A percentile compares a stretch with the other conserved stretches of the same genome.
Evolutionary conservation across 2,113 vertebrate species (phyloP).

Genomic region (Oenanthe oenanthe): DNA sequence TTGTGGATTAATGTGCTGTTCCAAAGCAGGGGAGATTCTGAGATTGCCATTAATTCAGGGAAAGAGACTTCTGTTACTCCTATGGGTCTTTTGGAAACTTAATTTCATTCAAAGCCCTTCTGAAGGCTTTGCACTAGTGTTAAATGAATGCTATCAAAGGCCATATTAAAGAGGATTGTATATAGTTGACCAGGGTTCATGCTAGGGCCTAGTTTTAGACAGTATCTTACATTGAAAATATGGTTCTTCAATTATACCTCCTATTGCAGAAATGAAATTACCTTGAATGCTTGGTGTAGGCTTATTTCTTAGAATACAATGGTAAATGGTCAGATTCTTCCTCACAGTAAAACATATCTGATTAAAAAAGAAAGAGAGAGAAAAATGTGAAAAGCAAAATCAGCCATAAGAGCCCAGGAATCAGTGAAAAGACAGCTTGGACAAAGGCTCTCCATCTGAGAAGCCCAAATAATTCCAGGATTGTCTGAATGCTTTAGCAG

Average conservation of each 20-base stretch:
- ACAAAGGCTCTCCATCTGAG: not conserved
- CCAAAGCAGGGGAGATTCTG: slow-evolving; percentile 66
- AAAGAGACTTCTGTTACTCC: not conserved
- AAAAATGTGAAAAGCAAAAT: slow-evolving; percentile 36
- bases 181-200: slow-evolving; percentile 69
- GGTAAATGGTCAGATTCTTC: slow-evolving; percentile 57
- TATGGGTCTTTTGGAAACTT: slow-evolving; percentile 51
- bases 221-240: slow-evolving; percentile 64
- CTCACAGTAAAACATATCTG: slow-evolving; percentile 42
- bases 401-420: not conserved
- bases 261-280: slow-evolving; percentile 72
- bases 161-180: slow-evolving; percentile 66
- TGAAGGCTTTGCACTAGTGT: slow-evolving; percentile 32
- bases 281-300: slow-evolving; percentile 65
- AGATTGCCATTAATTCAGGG: slow-evolving; percentile 53
- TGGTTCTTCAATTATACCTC: slow-evolving; percentile 69
- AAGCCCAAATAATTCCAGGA: not conserved
- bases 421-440: slow-evolving; percentile 27
- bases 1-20: slow-evolving; percentile 47
- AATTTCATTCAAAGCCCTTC: slow-evolving; percentile 63
- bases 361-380: slow-evolving; percentile 47
- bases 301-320: slow-evolving; percentile 58
- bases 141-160: slow-evolving; percentile 69
- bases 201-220: slow-evolving; percentile 54
- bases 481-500: not conserved